Percentiles rank a stretch among this genome's conserved stretches.
Conservation (phyloP, 2,888 invertebrate species). For the Trichopria drosophilae region DNA sequence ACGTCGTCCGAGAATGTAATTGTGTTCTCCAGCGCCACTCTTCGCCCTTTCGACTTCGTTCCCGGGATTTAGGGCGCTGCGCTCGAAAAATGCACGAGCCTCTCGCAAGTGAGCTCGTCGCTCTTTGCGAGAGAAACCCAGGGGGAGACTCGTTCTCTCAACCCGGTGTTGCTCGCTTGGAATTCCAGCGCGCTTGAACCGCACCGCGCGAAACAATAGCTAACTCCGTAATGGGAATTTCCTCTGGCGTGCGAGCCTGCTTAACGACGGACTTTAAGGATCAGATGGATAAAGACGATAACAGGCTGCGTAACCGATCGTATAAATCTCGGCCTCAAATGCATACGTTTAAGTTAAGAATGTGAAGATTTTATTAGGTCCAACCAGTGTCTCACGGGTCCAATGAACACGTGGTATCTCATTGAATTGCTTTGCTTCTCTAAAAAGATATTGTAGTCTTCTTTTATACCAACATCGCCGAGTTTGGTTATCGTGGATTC, state of each 20-base stretch:
- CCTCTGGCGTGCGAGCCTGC: constrained; percentile 8
- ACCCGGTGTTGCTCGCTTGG: constrained; percentile 12
- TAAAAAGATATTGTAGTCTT: too few relatives aligned
- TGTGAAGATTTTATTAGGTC: too few relatives aligned
- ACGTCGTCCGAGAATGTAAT: constrained; percentile 40
- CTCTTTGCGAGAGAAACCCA: neutral
- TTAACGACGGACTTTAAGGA: constrained; percentile 26
- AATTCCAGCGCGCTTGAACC: constrained; percentile 24
- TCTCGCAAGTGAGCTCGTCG: too few relatives aligned
- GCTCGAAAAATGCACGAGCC: too few relatives aligned
- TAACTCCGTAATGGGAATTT: constrained; percentile 31
- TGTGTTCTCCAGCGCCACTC: constrained; percentile 35
- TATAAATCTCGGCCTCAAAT: too few relatives aligned
- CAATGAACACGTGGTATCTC: too few relatives aligned
- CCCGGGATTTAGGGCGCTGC: constrained; percentile 10
- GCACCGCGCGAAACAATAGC: constrained; percentile 28
- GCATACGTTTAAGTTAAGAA: too few relatives aligned
- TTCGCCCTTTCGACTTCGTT: constrained; percentile 26
- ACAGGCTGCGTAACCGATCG: constrained; percentile 18
- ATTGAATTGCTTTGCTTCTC: too few relatives aligned
- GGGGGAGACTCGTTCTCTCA: too few relatives aligned
- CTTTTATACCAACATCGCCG: too few relatives aligned
- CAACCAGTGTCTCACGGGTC: too few relatives aligned
- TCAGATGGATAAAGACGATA: constrained; percentile 29
- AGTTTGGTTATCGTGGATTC: too few relatives aligned